Conservation (phyloP, 2,797 vertebrate species). For the Tinamus major region DNA sequence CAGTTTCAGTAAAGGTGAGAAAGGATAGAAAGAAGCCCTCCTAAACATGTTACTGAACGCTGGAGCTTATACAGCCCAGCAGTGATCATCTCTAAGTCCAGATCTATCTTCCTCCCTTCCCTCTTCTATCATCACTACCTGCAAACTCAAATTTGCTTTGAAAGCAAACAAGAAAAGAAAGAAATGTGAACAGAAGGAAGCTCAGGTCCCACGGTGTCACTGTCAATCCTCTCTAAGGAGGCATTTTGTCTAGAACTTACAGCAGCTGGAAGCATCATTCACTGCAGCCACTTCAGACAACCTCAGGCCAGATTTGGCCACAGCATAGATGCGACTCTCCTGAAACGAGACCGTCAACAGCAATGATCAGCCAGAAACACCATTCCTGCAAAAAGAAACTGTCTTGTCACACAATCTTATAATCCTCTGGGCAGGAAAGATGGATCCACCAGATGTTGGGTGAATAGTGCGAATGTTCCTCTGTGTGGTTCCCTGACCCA, state of each 20-base stretch:
- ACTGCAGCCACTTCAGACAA: constrained; percentile 85
- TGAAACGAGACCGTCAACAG: constrained; percentile 67
- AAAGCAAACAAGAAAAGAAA: constrained; percentile 14
- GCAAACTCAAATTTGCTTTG: neutral
- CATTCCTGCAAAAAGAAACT: neutral
- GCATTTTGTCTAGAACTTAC: constrained; percentile 77
- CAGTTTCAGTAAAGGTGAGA: neutral
- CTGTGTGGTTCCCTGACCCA: neutral
- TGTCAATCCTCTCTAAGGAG: neutral
- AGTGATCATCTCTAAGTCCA: neutral
- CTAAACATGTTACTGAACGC: neutral
- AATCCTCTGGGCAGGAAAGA: neutral
- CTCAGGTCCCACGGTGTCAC: neutral
- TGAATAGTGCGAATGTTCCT: neutral
- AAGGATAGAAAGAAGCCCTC: neutral
- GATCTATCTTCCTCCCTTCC: neutral
- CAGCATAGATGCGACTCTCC: constrained; percentile 95
- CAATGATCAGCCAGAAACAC: neutral
- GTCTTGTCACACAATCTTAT: neutral
- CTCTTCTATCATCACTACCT: neutral
- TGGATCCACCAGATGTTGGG: neutral
- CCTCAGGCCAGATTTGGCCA: constrained; percentile 92
- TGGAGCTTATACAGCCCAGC: neutral
- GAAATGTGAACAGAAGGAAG: neutral
- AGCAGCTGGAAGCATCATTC: constrained; percentile 77